These are phyloP conservation scores for Slavum lentiscoides DNA, from an alignment of 2,888 invertebrate species.

Conservation along the genomic window DNA sequence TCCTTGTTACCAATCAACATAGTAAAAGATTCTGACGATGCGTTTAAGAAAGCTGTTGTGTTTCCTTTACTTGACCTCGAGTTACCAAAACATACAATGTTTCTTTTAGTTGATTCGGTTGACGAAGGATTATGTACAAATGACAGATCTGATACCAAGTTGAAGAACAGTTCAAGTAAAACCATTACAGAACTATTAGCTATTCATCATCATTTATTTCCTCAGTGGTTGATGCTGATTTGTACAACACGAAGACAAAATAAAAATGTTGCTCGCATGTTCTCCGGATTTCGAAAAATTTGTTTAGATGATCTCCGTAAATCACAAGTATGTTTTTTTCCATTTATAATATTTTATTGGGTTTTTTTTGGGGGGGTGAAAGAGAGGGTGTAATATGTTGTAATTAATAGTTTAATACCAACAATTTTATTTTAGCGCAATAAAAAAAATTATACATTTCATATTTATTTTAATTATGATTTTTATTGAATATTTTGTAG, in stretches of 20 bases:
- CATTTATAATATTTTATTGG: not conserved
- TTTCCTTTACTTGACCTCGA: conserved; percentile 85
- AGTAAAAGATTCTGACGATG: conserved; percentile 87
- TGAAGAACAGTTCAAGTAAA: conserved; percentile 59
- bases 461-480: not conserved
- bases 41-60: conserved; percentile 83
- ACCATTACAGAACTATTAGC: conserved; percentile 83
- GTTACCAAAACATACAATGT: conserved; percentile 83
- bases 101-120: conserved; percentile 88
- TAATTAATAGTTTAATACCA: not conserved
- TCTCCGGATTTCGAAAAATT: conserved; percentile 87
- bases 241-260: conserved; percentile 86
- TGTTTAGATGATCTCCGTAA: conserved; percentile 88
- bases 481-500: conserved; percentile 60
- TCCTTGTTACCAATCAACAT: conserved; percentile 79
- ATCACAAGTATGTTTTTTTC: conserved; percentile 69
- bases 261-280: conserved; percentile 76
- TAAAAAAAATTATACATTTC: not conserved
- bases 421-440: not conserved
- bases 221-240: conserved; percentile 88
- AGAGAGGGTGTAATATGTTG: too few species aligned
- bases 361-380: too few species aligned
- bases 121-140: conserved; percentile 73
- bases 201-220: conserved; percentile 86
- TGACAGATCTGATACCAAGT: conserved; percentile 59